Percentiles rank a stretch among this genome's conserved stretches.
Conservation (phyloP, 2,888 invertebrate genomes). For the Xanthia icteritia region DNA sequence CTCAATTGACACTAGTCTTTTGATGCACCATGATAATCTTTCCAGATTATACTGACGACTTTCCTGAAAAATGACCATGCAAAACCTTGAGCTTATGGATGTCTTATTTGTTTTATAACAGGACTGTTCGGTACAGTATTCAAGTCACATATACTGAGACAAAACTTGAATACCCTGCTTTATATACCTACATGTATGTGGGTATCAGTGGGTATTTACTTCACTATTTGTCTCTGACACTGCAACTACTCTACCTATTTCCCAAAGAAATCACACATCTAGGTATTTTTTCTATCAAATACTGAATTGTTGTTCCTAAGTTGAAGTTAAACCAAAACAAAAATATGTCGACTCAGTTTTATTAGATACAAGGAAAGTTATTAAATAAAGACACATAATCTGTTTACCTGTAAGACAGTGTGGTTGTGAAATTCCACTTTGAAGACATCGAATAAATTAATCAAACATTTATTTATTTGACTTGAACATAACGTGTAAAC, state of each 20-base stretch:
- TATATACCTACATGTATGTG: background rate
- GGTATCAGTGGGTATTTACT: background rate
- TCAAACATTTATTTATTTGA: constrained; percentile 84
- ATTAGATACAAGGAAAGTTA: background rate
- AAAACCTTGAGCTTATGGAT: background rate
- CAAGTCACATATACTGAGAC: background rate
- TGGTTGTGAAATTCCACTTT: constrained; percentile 78
- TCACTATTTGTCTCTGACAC: background rate
- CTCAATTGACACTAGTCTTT: constrained; percentile 76
- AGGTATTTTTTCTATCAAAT: background rate
- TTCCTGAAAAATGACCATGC: constrained; percentile 74
- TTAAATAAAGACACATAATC: background rate
- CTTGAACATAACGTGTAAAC: constrained; percentile 82
- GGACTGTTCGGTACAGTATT: too few relatives aligned
- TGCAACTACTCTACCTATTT: background rate
- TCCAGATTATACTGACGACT: constrained; percentile 82
- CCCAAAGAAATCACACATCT: background rate
- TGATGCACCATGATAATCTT: constrained; percentile 84
- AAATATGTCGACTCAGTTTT: background rate
- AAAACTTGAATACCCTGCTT: background rate
- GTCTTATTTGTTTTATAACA: background rate
- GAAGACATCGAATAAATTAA: constrained; percentile 82
- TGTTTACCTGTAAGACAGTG: constrained; percentile 75
- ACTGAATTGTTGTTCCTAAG: background rate
- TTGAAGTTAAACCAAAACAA: background rate